Base-by-base conservation (phyloP, 2,113 vertebrate genomes). In the Falco punctatus region DNA sequence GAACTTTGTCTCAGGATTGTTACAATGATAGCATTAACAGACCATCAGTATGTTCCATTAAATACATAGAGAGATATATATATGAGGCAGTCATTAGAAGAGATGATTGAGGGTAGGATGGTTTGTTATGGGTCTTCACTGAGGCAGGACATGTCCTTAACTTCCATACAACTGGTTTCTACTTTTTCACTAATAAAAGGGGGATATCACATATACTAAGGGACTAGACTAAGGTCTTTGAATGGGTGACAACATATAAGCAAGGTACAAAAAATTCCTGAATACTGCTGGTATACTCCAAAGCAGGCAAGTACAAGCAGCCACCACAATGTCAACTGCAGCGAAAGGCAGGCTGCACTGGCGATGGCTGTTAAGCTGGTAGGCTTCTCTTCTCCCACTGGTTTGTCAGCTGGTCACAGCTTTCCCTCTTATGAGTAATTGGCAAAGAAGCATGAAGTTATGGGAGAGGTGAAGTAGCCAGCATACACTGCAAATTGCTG, bases 261-360 rank as follows among this genome's bases (percentile, higher is more conserved):
- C 32, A 81, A 22, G 30, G 44, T 6, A 77, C 9, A 74, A 81
- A 83, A 87, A 35, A 44, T 86, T 16, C 4, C 35, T 8, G 2
- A 80, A 35, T 28, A 40, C 14, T 57, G 12, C 10, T 35, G 46
- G 8, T 46, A 7, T 64, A 46, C 42, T 59, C 13, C 48, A 78
- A 9, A 54, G 33, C 5, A 33, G 14, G 14, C 35, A 72, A 85
- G 11, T 54, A 49, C 11, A 49, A 67, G 61, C 23, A 93, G 21
- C 13, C 10, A 58, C 18, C 35, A 15, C 35, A 54, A 24, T 0
- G 2, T 0, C 1, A 73, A 24, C 5, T 10, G 20, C 15, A 23
- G 57, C 54, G 70, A 72, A 46, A 85, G 21, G 35, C 66, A 80
- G 66, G 23, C 21, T 3, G 6, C 15, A 15, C 10, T 30, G 52